These are phyloP conservation scores for Melinopterus prodromus DNA, from an alignment of 2,888 invertebrate species.

Conservation along the genomic window DNA sequence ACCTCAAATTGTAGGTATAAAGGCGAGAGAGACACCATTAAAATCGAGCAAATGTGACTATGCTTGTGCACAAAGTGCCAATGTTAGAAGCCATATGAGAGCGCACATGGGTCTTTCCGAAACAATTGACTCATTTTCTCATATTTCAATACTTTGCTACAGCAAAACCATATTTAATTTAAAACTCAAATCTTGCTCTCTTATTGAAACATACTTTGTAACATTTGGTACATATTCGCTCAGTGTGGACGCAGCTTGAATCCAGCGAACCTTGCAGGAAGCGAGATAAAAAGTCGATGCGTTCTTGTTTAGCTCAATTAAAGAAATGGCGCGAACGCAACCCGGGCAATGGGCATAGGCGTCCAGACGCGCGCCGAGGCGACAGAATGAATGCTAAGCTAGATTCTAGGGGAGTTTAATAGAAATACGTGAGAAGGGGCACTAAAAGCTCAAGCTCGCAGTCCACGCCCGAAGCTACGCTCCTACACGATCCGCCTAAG, in stretches of 20 bases:
- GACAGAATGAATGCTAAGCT: not conserved
- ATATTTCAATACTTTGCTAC: no score
- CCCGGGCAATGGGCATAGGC: not conserved
- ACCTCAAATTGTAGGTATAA: no score
- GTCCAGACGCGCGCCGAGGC: not conserved
- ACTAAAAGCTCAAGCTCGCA: not conserved
- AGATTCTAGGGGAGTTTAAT: not conserved
- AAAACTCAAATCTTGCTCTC: no score
- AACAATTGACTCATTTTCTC: no score
- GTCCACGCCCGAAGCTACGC: not conserved
- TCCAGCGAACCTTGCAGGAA: not conserved
- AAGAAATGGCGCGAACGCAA: not conserved
- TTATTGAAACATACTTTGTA: no score
- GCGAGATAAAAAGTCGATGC: not conserved
- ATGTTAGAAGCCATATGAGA: no score
- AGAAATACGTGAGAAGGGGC: not conserved
- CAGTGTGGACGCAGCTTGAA: not conserved
- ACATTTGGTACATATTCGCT: no score
- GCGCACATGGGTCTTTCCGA: no score
- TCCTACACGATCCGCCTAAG: not conserved
- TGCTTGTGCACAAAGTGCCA: no score
- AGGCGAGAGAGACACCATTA: no score
- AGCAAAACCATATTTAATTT: no score
- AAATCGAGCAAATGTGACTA: no score
- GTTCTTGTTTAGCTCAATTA: not conserved